Evolutionary conservation across 1,140 invertebrate genomes (phyloP), one percentile per base, ranked within the genome.

Genomic region (Ceratitis capitata): DNA sequence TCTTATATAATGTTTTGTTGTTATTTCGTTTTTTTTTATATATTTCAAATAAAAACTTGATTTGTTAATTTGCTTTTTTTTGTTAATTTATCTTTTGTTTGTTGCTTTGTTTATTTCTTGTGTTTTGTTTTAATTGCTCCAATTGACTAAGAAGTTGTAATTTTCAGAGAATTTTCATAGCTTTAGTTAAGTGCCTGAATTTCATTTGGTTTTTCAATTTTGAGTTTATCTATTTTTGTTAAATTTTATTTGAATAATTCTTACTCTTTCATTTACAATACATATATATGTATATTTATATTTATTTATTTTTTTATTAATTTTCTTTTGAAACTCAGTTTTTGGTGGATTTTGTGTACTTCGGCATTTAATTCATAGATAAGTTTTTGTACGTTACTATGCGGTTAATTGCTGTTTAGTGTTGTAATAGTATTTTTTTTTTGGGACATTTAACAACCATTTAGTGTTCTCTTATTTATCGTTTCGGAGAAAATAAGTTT

Each of bases 371-470:
- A 35, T 39, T 69, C 16, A 16, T 69, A 16, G 51, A 53, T 69
- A 69, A 35, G 61, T 35, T 69, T 69, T 12, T 69, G 61, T 39
- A 32, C 35, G 9, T 78, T n/a, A n/a, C n/a, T n/a, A n/a, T n/a
- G n/a, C n/a, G n/a, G n/a, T n/a, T n/a, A n/a, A n/a, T n/a, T n/a
- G n/a, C n/a, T n/a, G n/a, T n/a, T 78, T 45, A 78, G 39, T 78
- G 23, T 23, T 78, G 23, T 45, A 87, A 87, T 89, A 56, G 45
- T 26, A 3, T 84, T 86, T 74, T 10, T 85, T 19, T 39, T 83
- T 83, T 83, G 82, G 89, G 89, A 88, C 19, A 45, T 78, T 78
- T 45, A 78, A 78, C 49, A 84, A 84, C 53, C 49, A 35, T 84
- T 84, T 84, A 53, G 49, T 84, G 49, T 84, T 84, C 29, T 19